Conservation (phyloP, 2,113 vertebrate genomes). For the Callipepla californica region DNA sequence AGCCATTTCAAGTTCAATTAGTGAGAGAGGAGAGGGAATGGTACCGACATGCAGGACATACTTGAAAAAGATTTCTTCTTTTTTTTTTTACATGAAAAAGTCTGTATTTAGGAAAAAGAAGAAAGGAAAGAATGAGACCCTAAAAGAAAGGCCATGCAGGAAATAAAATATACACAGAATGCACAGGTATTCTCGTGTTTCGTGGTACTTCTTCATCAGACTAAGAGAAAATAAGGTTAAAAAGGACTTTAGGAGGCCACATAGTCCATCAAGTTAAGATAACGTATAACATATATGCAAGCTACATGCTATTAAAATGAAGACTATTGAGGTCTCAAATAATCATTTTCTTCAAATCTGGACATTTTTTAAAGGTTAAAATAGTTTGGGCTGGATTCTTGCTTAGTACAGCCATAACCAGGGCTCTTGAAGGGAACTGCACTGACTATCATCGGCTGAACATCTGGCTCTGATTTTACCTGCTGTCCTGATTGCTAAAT, state of each 20-base stretch:
- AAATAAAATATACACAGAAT: neutral
- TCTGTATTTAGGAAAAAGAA: neutral
- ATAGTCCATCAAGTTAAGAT: neutral
- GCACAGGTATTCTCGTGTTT: neutral
- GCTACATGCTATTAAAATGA: neutral
- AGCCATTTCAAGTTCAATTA: conserved; percentile 21
- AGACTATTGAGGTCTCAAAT: neutral
- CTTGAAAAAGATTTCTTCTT: neutral
- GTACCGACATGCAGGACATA: neutral
- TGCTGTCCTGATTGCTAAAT: neutral
- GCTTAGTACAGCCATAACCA: neutral
- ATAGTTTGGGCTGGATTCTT: neutral
- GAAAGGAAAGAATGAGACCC: neutral
- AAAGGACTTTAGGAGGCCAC: neutral
- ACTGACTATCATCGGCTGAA: neutral
- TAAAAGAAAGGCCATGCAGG: neutral
- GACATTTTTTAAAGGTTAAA: neutral
- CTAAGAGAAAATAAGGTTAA: neutral
- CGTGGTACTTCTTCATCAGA: neutral
- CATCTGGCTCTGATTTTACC: neutral
- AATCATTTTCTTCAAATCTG: neutral
- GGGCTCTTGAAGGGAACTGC: neutral
- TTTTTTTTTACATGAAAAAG: neutral
- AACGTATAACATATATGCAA: accelerated
- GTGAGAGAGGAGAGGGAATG: neutral